A percentile compares a stretch with the other conserved stretches of the same genome.
Evolutionary conservation across 1,140 invertebrate genomes (phyloP).

Genomic region (Microvelia longipes): DNA sequence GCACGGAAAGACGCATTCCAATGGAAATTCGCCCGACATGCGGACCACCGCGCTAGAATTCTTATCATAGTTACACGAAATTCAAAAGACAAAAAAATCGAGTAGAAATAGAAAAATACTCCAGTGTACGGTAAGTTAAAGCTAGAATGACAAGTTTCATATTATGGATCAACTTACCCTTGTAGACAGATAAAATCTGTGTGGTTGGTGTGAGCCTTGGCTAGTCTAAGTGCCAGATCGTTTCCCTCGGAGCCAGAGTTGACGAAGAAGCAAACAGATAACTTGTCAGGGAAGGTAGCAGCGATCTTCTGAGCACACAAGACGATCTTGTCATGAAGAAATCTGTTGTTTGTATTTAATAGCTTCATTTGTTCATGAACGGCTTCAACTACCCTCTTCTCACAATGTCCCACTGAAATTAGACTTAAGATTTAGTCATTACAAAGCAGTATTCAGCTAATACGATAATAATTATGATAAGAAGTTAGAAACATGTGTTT

Average conservation of each 20-base stretch:
- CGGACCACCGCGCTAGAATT: too few relatives aligned
- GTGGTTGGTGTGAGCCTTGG: constrained; percentile 70
- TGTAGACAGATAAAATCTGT: constrained; percentile 85
- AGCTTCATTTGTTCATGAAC: constrained; percentile 74
- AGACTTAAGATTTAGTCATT: too few relatives aligned
- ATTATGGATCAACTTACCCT: constrained; percentile 77
- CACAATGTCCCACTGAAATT: constrained; percentile 82
- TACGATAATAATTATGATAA: not conserved
- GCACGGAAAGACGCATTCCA: too few relatives aligned
- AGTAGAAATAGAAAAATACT: too few relatives aligned
- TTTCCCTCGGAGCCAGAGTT: constrained; percentile 99
- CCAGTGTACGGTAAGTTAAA: too few relatives aligned
- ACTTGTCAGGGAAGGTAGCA: constrained; percentile 56
- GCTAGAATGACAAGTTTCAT: too few relatives aligned
- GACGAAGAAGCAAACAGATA: constrained; percentile 91
- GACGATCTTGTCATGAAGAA: constrained; percentile 88
- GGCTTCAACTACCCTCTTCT: constrained; percentile 80
- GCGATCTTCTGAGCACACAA: constrained; percentile 74
- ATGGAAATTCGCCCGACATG: too few relatives aligned
- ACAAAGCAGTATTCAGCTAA: not conserved
- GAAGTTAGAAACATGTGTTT: not conserved
- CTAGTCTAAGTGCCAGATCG: constrained; percentile 84
- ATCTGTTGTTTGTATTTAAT: constrained; percentile 87
- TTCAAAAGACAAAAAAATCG: too few relatives aligned
- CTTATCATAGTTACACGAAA: too few relatives aligned